Evolutionary conservation across 2,888 invertebrate species (phyloP).

Genomic region (Polyommatus iphigenia): DNA sequence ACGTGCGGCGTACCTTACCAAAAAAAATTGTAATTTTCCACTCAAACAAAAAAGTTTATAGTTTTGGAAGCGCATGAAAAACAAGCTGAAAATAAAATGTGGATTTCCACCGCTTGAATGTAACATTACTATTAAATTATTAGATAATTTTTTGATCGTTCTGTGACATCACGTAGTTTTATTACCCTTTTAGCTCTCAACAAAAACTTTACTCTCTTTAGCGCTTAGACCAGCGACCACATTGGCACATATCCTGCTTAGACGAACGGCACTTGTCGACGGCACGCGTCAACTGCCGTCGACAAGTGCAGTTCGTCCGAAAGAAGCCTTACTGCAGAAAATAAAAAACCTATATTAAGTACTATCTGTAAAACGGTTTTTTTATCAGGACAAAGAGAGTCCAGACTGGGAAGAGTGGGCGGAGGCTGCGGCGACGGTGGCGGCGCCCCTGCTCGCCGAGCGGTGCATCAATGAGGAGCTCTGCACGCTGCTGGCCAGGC

Average conservation of each 20-base stretch:
- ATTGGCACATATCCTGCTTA: too few relatives aligned
- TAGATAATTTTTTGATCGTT: too few relatives aligned
- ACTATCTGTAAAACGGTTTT: slow-evolving; percentile 13
- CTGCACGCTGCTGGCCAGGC: slow-evolving; percentile 85
- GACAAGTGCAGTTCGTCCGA: too few relatives aligned
- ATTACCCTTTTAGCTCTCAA: neutral
- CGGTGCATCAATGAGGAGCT: slow-evolving; percentile 75
- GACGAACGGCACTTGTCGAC: too few relatives aligned
- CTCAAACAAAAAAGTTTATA: neutral
- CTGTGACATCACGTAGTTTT: neutral
- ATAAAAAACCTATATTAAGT: too few relatives aligned
- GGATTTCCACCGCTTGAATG: neutral
- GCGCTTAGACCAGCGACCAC: too few relatives aligned
- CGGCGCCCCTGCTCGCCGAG: slow-evolving; percentile 74
- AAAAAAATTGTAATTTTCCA: neutral
- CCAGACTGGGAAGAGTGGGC: slow-evolving; percentile 72
- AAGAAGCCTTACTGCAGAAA: too few relatives aligned
- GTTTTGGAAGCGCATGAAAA: neutral
- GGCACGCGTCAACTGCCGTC: too few relatives aligned
- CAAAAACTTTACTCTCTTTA: neutral
- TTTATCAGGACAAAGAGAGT: slow-evolving; percentile 59
- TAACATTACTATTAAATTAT: neutral
- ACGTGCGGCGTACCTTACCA: neutral
- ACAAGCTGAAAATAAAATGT: neutral
- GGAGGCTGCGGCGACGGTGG: slow-evolving; percentile 60